phyloP scores from a whole-genome alignment of 2,797 vertebrate genomes.

The Coranthus polyacanthus region DNA sequence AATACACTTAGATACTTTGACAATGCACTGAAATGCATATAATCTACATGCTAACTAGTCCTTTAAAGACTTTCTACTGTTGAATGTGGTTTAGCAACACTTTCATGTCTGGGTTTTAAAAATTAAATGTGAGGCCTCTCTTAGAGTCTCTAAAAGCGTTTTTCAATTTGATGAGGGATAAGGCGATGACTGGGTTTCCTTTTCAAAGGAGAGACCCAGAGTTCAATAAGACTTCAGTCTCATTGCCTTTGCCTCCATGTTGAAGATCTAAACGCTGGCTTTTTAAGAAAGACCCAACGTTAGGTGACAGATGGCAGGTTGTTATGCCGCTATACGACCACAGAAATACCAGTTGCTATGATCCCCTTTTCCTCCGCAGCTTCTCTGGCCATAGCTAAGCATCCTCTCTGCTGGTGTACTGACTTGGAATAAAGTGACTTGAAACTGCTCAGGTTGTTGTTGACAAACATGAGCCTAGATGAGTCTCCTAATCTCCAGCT shows the following conservation, averaged over 20 bases:
- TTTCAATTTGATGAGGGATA: slow-evolving; percentile 83
- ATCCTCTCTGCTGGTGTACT: slow-evolving; percentile 65
- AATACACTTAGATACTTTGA: slow-evolving; percentile 85
- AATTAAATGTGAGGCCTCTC: slow-evolving; percentile 84
- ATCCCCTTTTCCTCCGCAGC: slow-evolving; percentile 61
- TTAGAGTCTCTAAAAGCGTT: slow-evolving; percentile 73
- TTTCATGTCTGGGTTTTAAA: slow-evolving; percentile 87
- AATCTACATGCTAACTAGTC: slow-evolving; percentile 87
- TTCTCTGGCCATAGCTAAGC: slow-evolving; percentile 54
- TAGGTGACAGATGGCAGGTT: slow-evolving; percentile 81
- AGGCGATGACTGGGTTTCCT: slow-evolving; percentile 71
- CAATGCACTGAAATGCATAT: slow-evolving; percentile 85
- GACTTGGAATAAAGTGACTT: slow-evolving; percentile 77
- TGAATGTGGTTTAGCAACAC: slow-evolving; percentile 83
- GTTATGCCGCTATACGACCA: slow-evolving; percentile 51
- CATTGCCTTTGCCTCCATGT: slow-evolving; percentile 76
- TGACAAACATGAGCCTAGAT: slow-evolving; percentile 77
- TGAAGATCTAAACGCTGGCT: slow-evolving; percentile 76
- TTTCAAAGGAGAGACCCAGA: slow-evolving; percentile 78
- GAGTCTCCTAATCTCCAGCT: slow-evolving; percentile 76
- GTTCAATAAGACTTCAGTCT: slow-evolving; percentile 83
- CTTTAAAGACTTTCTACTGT: slow-evolving; percentile 79
- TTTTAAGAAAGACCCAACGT: slow-evolving; percentile 64
- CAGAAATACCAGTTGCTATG: slow-evolving; percentile 74
- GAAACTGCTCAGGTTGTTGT: slow-evolving; percentile 77